Evolutionary conservation across 1,140 invertebrate species (phyloP).

Genomic region (Meloidogyne hapla): DNA sequence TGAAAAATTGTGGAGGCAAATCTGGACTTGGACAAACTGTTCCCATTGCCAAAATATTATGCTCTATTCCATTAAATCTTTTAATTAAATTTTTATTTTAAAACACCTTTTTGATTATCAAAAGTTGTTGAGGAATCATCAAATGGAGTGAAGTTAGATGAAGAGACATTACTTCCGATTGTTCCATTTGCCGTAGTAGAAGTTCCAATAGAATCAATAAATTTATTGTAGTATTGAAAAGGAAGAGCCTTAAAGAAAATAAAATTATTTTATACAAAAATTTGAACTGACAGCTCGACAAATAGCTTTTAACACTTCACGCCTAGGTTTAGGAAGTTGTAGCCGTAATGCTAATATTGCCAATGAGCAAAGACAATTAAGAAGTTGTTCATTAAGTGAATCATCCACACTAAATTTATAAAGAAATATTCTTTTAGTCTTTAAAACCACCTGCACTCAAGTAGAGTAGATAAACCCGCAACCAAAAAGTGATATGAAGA

Average conservation of each 20-base stretch:
- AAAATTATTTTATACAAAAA: constrained; percentile 76
- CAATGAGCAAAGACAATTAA: constrained; percentile 85
- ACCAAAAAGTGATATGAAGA: constrained; percentile 92
- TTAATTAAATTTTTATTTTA: neutral
- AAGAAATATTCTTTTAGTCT: constrained; percentile 19
- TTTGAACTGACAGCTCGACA: constrained; percentile 73
- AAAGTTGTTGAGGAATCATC: constrained; percentile 4
- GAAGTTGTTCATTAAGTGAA: constrained; percentile 78
- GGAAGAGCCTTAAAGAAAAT: constrained; percentile 89
- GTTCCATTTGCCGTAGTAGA: constrained; percentile 15
- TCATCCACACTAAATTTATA: constrained; percentile 78
- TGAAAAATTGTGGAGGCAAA: constrained; percentile 70
- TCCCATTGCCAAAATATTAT: constrained; percentile 55
- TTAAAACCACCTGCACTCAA: constrained; percentile 79
- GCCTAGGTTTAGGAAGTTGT: constrained; percentile 75
- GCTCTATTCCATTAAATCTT: neutral
- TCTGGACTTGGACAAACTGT: constrained; percentile 69
- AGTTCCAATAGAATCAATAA: constrained; percentile 29
- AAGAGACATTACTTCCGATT: neutral
- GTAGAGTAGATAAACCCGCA: constrained; percentile 82
- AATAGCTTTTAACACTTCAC: constrained; percentile 87
- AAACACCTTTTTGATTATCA: constrained; percentile 15
- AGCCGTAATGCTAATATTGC: constrained; percentile 77
- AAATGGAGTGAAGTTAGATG: neutral
- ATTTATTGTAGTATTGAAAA: constrained; percentile 80